Conservation (phyloP, 2,797 vertebrate genomes). For the Enteromius trimaculatus region DNA sequence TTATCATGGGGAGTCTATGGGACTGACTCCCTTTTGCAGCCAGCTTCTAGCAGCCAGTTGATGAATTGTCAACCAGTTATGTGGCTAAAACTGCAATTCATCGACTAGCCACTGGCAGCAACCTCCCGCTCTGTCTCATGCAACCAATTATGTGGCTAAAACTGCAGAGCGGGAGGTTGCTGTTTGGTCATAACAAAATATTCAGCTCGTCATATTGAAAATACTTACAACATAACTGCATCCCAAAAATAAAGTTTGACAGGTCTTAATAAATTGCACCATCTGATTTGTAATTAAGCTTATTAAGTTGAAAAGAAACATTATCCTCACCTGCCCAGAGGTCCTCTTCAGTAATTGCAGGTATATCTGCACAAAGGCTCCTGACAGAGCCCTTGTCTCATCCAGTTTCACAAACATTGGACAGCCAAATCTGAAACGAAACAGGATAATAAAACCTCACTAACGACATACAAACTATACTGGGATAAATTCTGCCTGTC, state of each 20-base stretch:
- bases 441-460: slow-evolving; percentile 33
- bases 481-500: background rate
- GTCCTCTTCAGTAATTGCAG: slow-evolving; percentile 73
- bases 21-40: too few species aligned
- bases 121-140: too few species aligned
- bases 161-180: too few species aligned
- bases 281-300: background rate
- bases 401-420: slow-evolving; percentile 71
- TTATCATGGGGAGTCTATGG: too few species aligned
- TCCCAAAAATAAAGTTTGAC: background rate
- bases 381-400: slow-evolving; percentile 66
- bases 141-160: too few species aligned
- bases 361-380: slow-evolving; percentile 59
- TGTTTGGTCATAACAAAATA: background rate
- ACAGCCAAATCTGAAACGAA: slow-evolving; percentile 71
- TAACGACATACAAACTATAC: slow-evolving; percentile 9
- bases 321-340: slow-evolving; percentile 74
- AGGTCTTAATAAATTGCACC: background rate
- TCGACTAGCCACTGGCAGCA: too few species aligned
- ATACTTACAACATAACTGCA: background rate
- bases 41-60: too few species aligned
- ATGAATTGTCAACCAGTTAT: too few species aligned
- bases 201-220: background rate
- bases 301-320: background rate
- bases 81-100: too few species aligned